A percentile compares a stretch with the other conserved stretches of the same genome.
These are phyloP conservation scores for Hartigia nigra DNA, from an alignment of 2,888 invertebrate species.

Conservation along the genomic window DNA sequence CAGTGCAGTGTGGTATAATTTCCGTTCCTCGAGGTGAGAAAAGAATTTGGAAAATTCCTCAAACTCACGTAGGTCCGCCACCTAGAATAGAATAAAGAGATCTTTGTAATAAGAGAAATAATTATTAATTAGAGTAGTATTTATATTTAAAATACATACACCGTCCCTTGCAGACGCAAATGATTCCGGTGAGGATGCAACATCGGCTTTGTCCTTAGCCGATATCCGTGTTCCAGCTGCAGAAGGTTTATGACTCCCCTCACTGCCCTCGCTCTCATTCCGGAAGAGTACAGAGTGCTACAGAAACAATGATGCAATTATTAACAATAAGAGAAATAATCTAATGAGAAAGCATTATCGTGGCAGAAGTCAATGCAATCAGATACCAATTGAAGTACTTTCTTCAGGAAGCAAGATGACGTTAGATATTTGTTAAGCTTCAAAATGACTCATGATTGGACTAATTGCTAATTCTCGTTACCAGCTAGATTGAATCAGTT, in stretches of 20 bases:
- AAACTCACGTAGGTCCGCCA: conserved; percentile 89
- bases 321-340: background rate
- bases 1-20: conserved; percentile 87
- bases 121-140: conserved; percentile 10
- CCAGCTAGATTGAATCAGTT: conserved; percentile 51
- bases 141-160: conserved; percentile 63
- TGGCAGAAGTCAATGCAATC: background rate
- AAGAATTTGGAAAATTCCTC: conserved; percentile 84
- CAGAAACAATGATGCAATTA: conserved; percentile 20
- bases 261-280: conserved; percentile 76
- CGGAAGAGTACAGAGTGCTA: conserved; percentile 89
- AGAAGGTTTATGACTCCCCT: conserved; percentile 65
- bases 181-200: conserved; percentile 90
- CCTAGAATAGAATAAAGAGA: conserved; percentile 66
- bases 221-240: conserved; percentile 65
- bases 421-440: background rate
- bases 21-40: conserved; percentile 83
- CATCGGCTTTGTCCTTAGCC: conserved; percentile 64
- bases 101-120: conserved; percentile 14
- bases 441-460: conserved; percentile 45
- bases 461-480: conserved; percentile 44
- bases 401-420: background rate
- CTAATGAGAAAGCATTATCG: background rate
- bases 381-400: background rate
- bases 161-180: conserved; percentile 96